Evolutionary conservation across 1,140 invertebrate species (phyloP), one percentile per base, ranked within the genome.

Genomic region (Drosophila kikkawai): DNA sequence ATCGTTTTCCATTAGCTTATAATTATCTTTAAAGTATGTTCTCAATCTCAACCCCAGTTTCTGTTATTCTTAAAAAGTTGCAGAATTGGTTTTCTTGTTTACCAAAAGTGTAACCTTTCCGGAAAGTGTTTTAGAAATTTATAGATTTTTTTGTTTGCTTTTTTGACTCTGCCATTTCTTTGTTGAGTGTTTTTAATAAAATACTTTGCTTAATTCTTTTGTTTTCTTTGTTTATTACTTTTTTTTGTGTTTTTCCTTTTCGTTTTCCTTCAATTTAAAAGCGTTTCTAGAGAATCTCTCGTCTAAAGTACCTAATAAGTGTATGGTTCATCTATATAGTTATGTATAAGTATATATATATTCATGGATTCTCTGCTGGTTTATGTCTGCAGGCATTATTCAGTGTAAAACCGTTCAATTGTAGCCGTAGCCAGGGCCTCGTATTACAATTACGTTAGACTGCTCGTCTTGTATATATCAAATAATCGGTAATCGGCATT

Each of bases 401-500:
- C 80, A 78, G 60, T 83, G 84, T 87, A 87, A 87, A 88, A 87
- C 84, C 84, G 87, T 87, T 87, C 79, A 87, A 80, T 87, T 87
- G 80, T 74, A 75, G 77, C 80, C 82, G 80, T 74, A 75, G 77
- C 80, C 82, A 78, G 65, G 48, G 78, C 74, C 68, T 78, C 79
- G 76, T 63, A 83, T 87, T 82, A 74, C 71, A 87, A 77, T 65
- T 71, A 78, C 63, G 39, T 50, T 36, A 7, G n/a, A 53, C 22
- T 70, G 47, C 47, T 63, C 29, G 32, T 55, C 55, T 55, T 75
- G 65, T 77, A 55, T 79, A 57, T 79, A 57, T 47, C 57, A 37
- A 57, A 48, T 71, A 71, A 71, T 73, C 67, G 67, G 69, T 57
- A 48, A 73, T 73, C 66, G 63, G 66, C 64, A 42, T 51, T 58